These are phyloP conservation scores for Cranoglanis bouderius DNA, from an alignment of 2,113 vertebrate species.

Conservation along the genomic window DNA sequence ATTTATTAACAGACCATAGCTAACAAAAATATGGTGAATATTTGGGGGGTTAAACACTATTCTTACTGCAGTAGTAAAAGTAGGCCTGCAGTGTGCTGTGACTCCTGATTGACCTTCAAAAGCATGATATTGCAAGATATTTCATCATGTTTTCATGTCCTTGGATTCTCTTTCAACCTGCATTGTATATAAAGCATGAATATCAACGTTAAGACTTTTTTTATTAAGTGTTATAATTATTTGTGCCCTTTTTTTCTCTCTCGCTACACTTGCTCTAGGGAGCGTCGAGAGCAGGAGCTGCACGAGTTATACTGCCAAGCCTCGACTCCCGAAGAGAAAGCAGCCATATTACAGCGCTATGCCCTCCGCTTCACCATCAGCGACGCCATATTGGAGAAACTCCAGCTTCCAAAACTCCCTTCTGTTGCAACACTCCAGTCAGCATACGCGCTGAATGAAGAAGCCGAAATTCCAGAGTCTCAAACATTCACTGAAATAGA, in stretches of 20 bases:
- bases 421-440: conserved; percentile 43
- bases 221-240: too few relatives aligned
- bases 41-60: background rate
- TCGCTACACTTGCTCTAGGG: conserved; percentile 63
- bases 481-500: conserved; percentile 54
- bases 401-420: conserved; percentile 86
- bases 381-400: conserved; percentile 89
- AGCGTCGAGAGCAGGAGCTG: conserved; percentile 86
- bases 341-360: conserved; percentile 90
- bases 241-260: background rate
- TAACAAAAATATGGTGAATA: background rate
- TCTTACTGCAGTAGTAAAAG: background rate
- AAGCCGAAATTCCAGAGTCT: conserved; percentile 59
- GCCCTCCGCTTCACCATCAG: conserved; percentile 97
- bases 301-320: conserved; percentile 89
- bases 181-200: background rate
- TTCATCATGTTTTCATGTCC: background rate
- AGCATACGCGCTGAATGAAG: background rate
- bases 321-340: conserved; percentile 86
- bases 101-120: background rate
- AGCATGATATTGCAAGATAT: conserved; percentile 8
- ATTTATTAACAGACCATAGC: background rate
- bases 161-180: background rate
- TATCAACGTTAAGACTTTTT: background rate
- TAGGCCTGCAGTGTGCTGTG: background rate